Evolutionary conservation across 23 tunicate genomes (phyloP).

Genomic region (Ascidia mentula): DNA sequence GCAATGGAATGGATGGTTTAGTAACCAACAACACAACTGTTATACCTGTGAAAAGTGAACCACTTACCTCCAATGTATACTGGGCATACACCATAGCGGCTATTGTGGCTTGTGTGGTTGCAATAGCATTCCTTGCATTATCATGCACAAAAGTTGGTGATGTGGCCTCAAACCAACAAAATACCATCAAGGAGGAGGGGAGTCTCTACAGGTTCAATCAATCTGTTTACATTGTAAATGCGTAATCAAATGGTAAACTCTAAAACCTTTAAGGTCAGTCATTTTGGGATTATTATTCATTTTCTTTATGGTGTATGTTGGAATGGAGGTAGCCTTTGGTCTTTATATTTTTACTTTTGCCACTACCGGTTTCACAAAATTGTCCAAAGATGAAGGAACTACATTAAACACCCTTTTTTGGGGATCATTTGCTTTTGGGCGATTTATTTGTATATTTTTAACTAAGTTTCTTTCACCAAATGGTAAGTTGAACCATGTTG

Average conservation of each 20-base stretch:
- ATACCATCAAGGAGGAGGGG: constrained; percentile 66
- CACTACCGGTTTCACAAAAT: constrained; percentile 38
- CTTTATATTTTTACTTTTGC: constrained; percentile 66
- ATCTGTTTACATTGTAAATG: background rate
- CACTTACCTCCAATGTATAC: constrained; percentile 16
- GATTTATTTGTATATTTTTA: constrained; percentile 58
- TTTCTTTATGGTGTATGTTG: constrained; percentile 70
- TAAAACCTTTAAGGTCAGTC: constrained; percentile 24
- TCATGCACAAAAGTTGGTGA: constrained; percentile 24
- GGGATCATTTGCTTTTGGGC: constrained; percentile 76
- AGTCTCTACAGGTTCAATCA: constrained; percentile 45
- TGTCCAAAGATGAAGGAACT: constrained; percentile 56
- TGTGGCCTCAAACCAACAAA: constrained; percentile 38
- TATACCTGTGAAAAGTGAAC: background rate
- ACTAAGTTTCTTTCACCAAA: constrained; percentile 36
- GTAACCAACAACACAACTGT: background rate
- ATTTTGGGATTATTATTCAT: constrained; percentile 40
- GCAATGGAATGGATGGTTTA: background rate
- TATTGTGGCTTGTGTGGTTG: constrained; percentile 16
- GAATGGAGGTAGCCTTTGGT: constrained; percentile 74
- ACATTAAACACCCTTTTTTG: constrained; percentile 54
- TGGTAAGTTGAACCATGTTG: constrained; percentile 30
- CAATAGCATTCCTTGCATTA: constrained; percentile 37
- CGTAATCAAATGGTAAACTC: background rate
- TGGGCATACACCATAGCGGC: constrained; percentile 57